These are phyloP conservation scores for Athene cunicularia DNA, from an alignment of 2,113 vertebrate genomes.

Conservation along the genomic window DNA sequence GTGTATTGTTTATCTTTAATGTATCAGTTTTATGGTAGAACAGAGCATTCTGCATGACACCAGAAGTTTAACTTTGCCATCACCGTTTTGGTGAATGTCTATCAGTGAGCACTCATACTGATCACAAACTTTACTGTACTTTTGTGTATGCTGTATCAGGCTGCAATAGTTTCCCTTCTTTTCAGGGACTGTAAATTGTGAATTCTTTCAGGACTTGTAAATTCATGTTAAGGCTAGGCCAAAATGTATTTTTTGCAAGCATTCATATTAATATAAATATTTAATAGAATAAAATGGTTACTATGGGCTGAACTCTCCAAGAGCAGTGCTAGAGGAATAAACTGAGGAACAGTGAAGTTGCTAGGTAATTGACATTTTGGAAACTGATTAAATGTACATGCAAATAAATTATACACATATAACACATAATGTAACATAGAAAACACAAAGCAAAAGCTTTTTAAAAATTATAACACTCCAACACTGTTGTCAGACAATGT, in stretches of 20 bases:
- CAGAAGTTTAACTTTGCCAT: not conserved
- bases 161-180: not conserved
- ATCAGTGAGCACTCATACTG: not conserved
- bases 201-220: not conserved
- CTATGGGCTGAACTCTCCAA: not conserved
- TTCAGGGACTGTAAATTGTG: not conserved
- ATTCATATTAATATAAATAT: not conserved
- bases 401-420: not conserved
- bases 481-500: not conserved
- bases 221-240: not conserved
- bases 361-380: not conserved
- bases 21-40: not conserved
- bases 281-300: not conserved
- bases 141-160: not conserved
- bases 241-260: not conserved
- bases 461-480: not conserved
- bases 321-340: not conserved
- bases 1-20: not conserved
- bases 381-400: not conserved
- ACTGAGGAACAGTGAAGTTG: not conserved
- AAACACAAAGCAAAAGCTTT: not conserved
- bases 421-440: not conserved
- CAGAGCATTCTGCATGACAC: not conserved
- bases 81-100: not conserved
- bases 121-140: not conserved